These are phyloP conservation scores for Tenthredo distinguenda DNA, from an alignment of 2,888 invertebrate species.

Conservation along the genomic window DNA sequence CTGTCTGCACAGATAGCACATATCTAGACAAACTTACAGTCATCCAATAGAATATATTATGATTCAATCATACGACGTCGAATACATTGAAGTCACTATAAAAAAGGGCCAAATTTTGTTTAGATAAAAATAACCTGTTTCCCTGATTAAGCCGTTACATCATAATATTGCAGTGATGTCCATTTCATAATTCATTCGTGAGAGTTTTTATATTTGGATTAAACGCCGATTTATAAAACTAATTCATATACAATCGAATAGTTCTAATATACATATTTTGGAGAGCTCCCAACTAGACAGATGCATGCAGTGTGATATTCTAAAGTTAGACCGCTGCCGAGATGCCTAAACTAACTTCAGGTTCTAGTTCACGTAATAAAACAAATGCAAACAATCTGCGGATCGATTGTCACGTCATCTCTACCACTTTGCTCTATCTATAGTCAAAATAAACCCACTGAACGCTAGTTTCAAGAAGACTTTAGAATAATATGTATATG, in stretches of 20 bases:
- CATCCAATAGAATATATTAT: neutral
- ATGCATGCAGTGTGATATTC: constrained; percentile 30
- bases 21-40: neutral
- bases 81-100: neutral
- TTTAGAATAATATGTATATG: neutral
- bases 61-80: neutral
- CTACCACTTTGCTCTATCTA: neutral
- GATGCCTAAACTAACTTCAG: constrained; percentile 34
- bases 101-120: neutral
- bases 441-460: neutral
- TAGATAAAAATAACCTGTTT: neutral
- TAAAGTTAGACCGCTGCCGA: neutral
- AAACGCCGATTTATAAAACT: neutral
- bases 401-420: neutral
- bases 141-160: too few species aligned
- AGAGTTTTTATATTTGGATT: neutral
- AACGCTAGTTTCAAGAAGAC: neutral
- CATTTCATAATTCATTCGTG: neutral
- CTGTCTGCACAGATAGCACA: neutral
- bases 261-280: constrained; percentile 23
- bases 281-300: constrained; percentile 33
- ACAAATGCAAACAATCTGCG: constrained; percentile 1
- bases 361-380: constrained; percentile 44
- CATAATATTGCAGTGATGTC: neutral
- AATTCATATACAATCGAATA: neutral